These are phyloP conservation scores for Xyliphius kryptos DNA, from an alignment of 2,113 vertebrate genomes.

Conservation along the genomic window DNA sequence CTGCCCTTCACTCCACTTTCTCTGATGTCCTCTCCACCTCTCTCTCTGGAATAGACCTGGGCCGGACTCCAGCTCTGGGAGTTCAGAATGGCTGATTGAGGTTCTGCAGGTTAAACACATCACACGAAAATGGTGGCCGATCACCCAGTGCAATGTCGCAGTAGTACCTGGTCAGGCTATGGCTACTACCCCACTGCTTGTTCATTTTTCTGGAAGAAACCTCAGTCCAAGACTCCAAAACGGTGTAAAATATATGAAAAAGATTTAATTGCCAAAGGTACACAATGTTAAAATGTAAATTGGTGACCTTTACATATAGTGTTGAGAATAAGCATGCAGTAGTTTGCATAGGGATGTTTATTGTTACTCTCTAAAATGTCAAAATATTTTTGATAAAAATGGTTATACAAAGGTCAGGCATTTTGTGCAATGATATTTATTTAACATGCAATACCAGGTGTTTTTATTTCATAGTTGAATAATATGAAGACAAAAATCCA, in stretches of 20 bases:
- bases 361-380: slow-evolving; percentile 13
- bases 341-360: slow-evolving; percentile 8
- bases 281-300: not conserved
- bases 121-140: slow-evolving; percentile 7
- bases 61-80: slow-evolving; percentile 15
- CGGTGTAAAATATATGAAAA: slow-evolving; percentile 10
- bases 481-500: too few species aligned
- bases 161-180: slow-evolving; percentile 1
- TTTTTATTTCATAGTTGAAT: not conserved
- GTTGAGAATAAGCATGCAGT: not conserved
- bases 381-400: slow-evolving; percentile 1
- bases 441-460: not conserved
- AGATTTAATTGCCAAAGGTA: not conserved
- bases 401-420: not conserved
- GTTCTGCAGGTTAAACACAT: slow-evolving; percentile 37
- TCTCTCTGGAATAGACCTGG: slow-evolving; percentile 25
- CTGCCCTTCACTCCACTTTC: slow-evolving; percentile 11
- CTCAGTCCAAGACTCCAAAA: not conserved
- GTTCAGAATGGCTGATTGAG: slow-evolving; percentile 23
- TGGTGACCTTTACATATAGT: not conserved
- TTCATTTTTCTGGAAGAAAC: not conserved
- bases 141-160: not conserved
- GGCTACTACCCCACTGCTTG: not conserved
- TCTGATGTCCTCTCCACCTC: slow-evolving; percentile 8
- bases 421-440: not conserved